Conservation (phyloP, 2,797 vertebrate genomes). For the Sebastes nivosus region DNA sequence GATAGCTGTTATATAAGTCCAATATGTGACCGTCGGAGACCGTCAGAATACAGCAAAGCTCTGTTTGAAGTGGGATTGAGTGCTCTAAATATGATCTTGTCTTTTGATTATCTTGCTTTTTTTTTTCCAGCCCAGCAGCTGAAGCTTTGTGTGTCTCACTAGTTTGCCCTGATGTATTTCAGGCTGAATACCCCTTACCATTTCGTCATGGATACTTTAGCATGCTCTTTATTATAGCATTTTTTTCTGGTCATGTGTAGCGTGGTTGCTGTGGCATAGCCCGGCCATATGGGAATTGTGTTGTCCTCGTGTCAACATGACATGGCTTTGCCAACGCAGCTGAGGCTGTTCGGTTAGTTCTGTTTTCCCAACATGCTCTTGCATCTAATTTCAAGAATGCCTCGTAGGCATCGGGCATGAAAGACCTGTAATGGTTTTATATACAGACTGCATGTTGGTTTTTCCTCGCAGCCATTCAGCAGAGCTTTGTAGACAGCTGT, state of each 20-base stretch:
- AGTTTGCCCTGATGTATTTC: conserved; percentile 47
- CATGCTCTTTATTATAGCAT: conserved; percentile 27
- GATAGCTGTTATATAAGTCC: conserved; percentile 45
- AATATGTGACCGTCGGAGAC: conserved; percentile 34
- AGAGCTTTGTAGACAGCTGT: conserved; percentile 48
- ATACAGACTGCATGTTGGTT: conserved; percentile 48
- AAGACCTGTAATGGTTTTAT: conserved; percentile 68
- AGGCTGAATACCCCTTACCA: background rate
- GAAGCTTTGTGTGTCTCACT: conserved; percentile 21
- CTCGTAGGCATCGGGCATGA: conserved; percentile 55
- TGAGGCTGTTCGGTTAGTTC: conserved; percentile 33
- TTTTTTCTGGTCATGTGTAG: conserved; percentile 22
- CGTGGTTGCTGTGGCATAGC: conserved; percentile 10
- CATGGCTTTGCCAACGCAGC: conserved; percentile 32
- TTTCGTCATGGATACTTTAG: conserved; percentile 56
- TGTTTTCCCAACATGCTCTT: conserved; percentile 45
- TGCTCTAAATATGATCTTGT: conserved; percentile 39
- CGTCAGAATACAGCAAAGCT: conserved; percentile 34
- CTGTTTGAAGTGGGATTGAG: conserved; percentile 49
- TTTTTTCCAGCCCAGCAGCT: conserved; percentile 11
- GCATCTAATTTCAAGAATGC: conserved; percentile 65
- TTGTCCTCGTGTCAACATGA: conserved; percentile 43
- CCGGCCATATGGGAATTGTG: conserved; percentile 37
- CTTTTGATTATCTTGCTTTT: conserved; percentile 46
- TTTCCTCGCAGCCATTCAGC: conserved; percentile 61